These are phyloP conservation scores for Limonius californicus DNA, from an alignment of 1,140 invertebrate genomes.

Conservation along the genomic window DNA sequence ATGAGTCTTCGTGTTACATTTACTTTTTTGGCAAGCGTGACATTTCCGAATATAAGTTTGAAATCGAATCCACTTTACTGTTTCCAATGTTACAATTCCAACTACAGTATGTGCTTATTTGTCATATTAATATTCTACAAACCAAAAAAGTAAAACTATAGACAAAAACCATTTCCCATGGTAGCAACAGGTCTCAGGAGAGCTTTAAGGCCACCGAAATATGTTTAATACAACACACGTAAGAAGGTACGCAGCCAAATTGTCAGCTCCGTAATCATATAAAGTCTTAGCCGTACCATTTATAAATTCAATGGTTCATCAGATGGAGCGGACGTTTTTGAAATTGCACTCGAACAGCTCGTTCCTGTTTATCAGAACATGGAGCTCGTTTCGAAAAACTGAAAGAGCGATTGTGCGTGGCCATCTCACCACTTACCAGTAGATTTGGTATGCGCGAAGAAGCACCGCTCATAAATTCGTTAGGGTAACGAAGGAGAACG, in stretches of 20 bases:
- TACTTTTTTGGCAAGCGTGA: no score
- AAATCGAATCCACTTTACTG: no score
- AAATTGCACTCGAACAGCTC: not conserved
- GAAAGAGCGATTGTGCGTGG: not conserved
- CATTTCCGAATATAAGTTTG: no score
- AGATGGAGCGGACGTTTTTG: slow-evolving; percentile 12
- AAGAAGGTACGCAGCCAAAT: slow-evolving; percentile 10
- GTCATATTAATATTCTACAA: no score
- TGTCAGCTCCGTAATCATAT: slow-evolving; percentile 6
- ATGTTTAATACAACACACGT: slow-evolving; percentile 10
- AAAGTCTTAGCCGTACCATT: slow-evolving; percentile 9
- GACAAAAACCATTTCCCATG: no score
- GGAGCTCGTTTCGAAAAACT: not conserved
- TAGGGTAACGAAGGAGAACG: slow-evolving; percentile 14
- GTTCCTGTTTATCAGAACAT: not conserved
- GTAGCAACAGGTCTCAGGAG: not conserved
- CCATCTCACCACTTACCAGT: slow-evolving; percentile 12
- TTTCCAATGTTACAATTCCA: no score
- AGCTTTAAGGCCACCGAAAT: not conserved
- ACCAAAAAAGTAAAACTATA: no score
- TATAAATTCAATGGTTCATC: slow-evolving; percentile 14
- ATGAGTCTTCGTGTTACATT: no score
- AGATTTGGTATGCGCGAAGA: slow-evolving; percentile 10
- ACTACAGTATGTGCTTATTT: no score
- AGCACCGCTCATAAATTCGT: slow-evolving; percentile 13